Evolutionary conservation across 2,797 vertebrate genomes (phyloP).

Genomic region (Gymnoscopelus braueri): DNA sequence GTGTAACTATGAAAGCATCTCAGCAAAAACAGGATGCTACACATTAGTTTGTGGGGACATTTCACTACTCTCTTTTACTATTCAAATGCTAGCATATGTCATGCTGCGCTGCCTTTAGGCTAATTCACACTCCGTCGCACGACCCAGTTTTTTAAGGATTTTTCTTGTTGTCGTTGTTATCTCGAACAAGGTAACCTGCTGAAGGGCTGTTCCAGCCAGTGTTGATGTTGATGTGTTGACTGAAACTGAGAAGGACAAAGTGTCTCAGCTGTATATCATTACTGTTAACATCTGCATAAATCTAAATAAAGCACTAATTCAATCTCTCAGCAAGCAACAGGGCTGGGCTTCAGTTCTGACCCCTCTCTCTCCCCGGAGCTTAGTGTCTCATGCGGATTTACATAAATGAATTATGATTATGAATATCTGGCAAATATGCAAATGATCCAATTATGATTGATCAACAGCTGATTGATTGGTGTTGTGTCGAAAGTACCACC

Average conservation of each 20-base stretch:
- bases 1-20: too few species aligned
- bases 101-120: too few species aligned
- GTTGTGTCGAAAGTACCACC: slow-evolving; percentile 35
- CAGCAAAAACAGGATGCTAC: too few species aligned
- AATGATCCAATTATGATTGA: slow-evolving; percentile 71
- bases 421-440: slow-evolving; percentile 63
- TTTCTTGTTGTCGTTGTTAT: too few species aligned
- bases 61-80: too few species aligned
- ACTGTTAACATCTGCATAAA: slow-evolving; percentile 76
- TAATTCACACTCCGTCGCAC: too few species aligned
- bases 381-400: slow-evolving; percentile 43
- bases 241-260: slow-evolving; percentile 46
- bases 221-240: slow-evolving; percentile 33
- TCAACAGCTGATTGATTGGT: slow-evolving; percentile 72
- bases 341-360: slow-evolving; percentile 56
- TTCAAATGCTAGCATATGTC: too few species aligned
- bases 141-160: too few species aligned
- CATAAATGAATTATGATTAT: slow-evolving; percentile 68
- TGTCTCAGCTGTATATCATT: slow-evolving; percentile 68
- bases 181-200: too few species aligned
- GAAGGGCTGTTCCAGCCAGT: too few species aligned
- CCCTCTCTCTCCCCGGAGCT: slow-evolving; percentile 49
- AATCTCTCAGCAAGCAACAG: slow-evolving; percentile 56
- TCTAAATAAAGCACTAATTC: slow-evolving; percentile 77
- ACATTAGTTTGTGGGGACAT: too few species aligned